These are phyloP conservation scores for Spisula subtruncata DNA, from an alignment of 2,888 invertebrate genomes.

Conservation along the genomic window DNA sequence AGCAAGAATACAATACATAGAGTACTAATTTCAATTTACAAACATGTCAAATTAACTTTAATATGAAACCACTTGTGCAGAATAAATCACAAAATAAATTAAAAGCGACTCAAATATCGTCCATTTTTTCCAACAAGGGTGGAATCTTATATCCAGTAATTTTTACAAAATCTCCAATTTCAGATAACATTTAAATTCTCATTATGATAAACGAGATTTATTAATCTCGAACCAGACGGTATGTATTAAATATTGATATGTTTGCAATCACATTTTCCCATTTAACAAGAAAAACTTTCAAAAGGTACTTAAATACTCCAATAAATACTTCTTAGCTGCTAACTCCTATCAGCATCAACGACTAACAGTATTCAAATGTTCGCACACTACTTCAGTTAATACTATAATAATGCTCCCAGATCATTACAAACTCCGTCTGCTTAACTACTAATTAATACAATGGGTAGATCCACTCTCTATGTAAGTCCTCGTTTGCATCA, in stretches of 20 bases:
- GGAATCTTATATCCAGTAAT: not conserved
- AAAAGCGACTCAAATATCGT: not conserved
- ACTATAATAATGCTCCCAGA: not conserved
- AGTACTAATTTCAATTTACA: not conserved
- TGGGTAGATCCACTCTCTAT: too few relatives aligned
- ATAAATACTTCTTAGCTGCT: not conserved
- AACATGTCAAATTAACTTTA: not conserved
- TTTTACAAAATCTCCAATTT: not conserved
- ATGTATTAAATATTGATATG: not conserved
- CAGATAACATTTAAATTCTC: not conserved
- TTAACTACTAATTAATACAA: too few relatives aligned
- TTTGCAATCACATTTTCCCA: not conserved
- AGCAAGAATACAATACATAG: too few relatives aligned
- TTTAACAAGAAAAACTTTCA: not conserved
- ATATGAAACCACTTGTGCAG: not conserved
- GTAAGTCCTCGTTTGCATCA: too few relatives aligned
- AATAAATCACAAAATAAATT: constrained; percentile 19
- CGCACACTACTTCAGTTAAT: not conserved
- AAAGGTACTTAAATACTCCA: not conserved
- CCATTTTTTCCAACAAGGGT: not conserved
- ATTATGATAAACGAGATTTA: not conserved
- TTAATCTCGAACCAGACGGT: not conserved
- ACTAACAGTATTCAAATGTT: not conserved
- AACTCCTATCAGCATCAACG: not conserved
- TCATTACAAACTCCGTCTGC: not conserved